Evolutionary conservation across 2,113 vertebrate genomes (phyloP), one percentile per base, ranked within the genome.

Genomic region (Serilophus lunatus): DNA sequence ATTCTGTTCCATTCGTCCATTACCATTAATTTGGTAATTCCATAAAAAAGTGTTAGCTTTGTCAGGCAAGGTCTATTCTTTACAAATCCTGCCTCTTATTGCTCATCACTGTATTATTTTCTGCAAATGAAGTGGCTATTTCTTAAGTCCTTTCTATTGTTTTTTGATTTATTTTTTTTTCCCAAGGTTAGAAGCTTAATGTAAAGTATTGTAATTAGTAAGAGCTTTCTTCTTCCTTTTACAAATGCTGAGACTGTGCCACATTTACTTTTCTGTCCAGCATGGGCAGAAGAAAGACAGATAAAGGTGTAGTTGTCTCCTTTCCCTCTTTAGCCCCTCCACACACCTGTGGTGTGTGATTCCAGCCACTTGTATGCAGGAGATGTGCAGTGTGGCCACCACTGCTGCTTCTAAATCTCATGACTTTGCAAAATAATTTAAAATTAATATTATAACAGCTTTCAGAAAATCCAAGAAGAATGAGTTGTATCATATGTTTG

Each of bases 11-110:
- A 81, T 76, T 93, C 60, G 88, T 83, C 64, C 18, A 88, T 60
- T 90, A 91, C 56, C 18, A 86, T 64, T 86, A 91, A 93, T 88
- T 90, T 56, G 31, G 42, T 78, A 88, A 88, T 93, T 81, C 54
- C 44, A 64, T 77, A 9, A 45, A 88, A 84, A 90, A 22, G 15
- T 33, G 60, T 85, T 85, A 70, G 38, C 35, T 90, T 94, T 93
- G 50, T 92, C 86, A 93, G 76, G 29, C 35, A 64, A 83, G 54
- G 54, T 47, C 54, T 83, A 42, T 54, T 88, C 82, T 88, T 90
- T 82, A 66, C 76, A 94, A 96, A 83, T 83, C 36, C 29, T 66
- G 10, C 25, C 18, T 82, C 82, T 86, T 80, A 83, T 6, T 93
- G 45, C 50, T 94, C 82, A 93, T 71, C 31, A 45, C 59, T 77